phyloP scores from a whole-genome alignment of 2,888 invertebrate genomes.

The Melangyna quadrimaculata region DNA sequence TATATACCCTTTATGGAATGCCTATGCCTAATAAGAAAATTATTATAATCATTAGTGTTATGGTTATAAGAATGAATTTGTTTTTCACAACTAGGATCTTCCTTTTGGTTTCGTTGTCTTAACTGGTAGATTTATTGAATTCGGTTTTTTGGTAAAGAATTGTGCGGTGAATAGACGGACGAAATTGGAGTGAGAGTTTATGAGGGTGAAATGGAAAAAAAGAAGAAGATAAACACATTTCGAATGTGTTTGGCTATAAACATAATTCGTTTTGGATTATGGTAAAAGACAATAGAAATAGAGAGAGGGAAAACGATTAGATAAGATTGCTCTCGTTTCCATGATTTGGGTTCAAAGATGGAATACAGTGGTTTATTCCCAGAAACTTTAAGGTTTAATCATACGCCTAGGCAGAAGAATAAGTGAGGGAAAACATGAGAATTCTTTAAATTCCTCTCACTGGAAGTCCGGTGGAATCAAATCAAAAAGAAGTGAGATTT shows the following conservation, averaged over 20 bases:
- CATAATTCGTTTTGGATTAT: slow-evolving; percentile 48
- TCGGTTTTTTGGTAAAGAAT: slow-evolving; percentile 50
- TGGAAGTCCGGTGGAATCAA: background rate
- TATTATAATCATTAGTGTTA: slow-evolving; percentile 68
- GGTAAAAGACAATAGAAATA: background rate
- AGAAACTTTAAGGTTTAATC: background rate
- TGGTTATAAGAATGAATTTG: slow-evolving; percentile 64
- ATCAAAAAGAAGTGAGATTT: background rate
- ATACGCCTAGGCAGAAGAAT: no score
- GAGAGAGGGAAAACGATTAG: slow-evolving; percentile 20
- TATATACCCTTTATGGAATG: slow-evolving; percentile 55
- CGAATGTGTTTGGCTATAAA: slow-evolving; percentile 29
- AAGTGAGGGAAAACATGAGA: no score
- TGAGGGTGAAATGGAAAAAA: background rate
- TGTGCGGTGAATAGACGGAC: slow-evolving; percentile 22
- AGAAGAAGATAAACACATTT: slow-evolving; percentile 44
- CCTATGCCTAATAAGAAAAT: slow-evolving; percentile 56
- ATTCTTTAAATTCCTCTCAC: background rate
- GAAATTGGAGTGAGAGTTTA: slow-evolving; percentile 1
- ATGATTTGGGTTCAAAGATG: slow-evolving; percentile 3
- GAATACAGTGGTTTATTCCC: background rate
- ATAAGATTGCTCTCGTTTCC: slow-evolving; percentile 13
- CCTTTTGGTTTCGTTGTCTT: slow-evolving; percentile 44
- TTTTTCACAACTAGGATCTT: slow-evolving; percentile 63
- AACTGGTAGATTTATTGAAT: slow-evolving; percentile 61